Conservation (phyloP, 2,888 invertebrate species). For the Cantharis rustica region DNA sequence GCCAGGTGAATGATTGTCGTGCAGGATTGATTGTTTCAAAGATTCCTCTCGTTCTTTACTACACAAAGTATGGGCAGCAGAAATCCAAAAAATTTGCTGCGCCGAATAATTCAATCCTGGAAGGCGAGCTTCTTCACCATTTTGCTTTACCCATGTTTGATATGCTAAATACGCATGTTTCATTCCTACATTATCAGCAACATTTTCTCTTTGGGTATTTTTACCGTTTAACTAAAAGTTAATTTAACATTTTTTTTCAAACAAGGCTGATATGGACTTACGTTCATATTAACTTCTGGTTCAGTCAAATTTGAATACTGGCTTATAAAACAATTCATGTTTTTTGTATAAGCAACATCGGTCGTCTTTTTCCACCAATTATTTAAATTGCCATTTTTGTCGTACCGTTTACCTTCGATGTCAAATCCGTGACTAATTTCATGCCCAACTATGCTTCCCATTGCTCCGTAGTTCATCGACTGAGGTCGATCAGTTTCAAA, state of each 20-base stretch:
- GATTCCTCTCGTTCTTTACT: slow-evolving; percentile 50
- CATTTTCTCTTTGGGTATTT: slow-evolving; percentile 93
- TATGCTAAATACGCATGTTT: slow-evolving; percentile 75
- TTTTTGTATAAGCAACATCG: slow-evolving; percentile 41
- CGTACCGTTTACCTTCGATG: slow-evolving; percentile 18
- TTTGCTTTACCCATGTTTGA: slow-evolving; percentile 44
- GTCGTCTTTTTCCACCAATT: slow-evolving; percentile 21
- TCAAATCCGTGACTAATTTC: slow-evolving; percentile 87
- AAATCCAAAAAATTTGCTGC: slow-evolving; percentile 63
- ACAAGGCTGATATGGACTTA: slow-evolving; percentile 47
- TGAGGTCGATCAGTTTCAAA: slow-evolving; percentile 81
- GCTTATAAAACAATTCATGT: slow-evolving; percentile 82
- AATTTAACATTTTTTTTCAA: not conserved
- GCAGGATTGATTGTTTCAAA: slow-evolving; percentile 43
- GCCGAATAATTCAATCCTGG: slow-evolving; percentile 51
- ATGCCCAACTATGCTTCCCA: slow-evolving; percentile 84
- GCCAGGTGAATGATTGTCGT: slow-evolving; percentile 55
- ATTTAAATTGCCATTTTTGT: slow-evolving; percentile 10
- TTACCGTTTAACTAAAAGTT: slow-evolving; percentile 63
- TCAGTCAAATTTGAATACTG: slow-evolving; percentile 88
- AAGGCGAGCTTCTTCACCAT: slow-evolving; percentile 46
- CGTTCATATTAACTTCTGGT: slow-evolving; percentile 64
- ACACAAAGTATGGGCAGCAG: slow-evolving; percentile 67
- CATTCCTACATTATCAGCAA: slow-evolving; percentile 92
- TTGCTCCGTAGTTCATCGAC: slow-evolving; percentile 85